Conservation (phyloP, 2,888 invertebrate species). For the Diaprepes abbreviatus region DNA sequence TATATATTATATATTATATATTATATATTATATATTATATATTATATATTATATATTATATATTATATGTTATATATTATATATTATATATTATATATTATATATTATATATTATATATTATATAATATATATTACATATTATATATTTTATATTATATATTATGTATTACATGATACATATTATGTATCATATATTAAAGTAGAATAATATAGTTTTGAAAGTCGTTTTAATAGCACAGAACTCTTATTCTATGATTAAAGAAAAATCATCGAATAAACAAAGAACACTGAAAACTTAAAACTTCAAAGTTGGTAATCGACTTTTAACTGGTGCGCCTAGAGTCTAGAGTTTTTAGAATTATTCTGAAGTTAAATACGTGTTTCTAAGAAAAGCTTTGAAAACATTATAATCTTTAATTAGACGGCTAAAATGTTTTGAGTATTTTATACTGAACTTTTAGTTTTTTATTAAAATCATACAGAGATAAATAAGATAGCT, state of each 20-base stretch:
- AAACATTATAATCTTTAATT: background rate
- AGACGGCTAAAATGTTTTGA: background rate
- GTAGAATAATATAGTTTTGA: background rate
- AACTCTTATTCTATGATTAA: background rate
- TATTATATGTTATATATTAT: too few species aligned
- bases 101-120: too few species aligned
- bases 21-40: too few species aligned
- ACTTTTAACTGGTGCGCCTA: background rate
- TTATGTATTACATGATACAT: too few species aligned
- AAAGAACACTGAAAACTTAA: background rate
- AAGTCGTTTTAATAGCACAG: background rate
- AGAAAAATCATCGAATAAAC: background rate
- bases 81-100: too few species aligned
- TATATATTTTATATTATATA: too few species aligned
- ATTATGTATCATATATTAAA: too few species aligned
- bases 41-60: too few species aligned
- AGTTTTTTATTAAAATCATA: too few species aligned
- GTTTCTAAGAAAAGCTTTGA: background rate
- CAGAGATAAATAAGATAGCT: too few species aligned
- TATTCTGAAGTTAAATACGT: conserved; percentile 1
- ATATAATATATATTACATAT: too few species aligned
- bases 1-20: too few species aligned
- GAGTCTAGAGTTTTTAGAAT: background rate
- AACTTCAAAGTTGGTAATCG: background rate
- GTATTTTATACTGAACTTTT: background rate